Evolutionary conservation across 2,113 vertebrate genomes (phyloP).

Genomic region (Xiphophorus maculatus): DNA sequence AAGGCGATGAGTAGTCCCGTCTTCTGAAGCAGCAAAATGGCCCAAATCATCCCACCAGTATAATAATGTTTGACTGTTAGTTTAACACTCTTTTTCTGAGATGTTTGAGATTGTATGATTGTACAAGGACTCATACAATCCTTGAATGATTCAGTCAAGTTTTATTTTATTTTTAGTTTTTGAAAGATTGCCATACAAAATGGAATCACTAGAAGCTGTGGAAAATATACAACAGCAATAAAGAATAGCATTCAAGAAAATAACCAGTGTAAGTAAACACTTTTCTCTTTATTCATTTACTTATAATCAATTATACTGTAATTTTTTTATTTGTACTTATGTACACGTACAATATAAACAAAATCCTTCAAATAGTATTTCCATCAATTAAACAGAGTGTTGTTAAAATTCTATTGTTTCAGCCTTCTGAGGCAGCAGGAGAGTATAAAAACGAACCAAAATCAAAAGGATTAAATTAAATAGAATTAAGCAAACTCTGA

Average conservation of each 20-base stretch:
- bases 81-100: neutral
- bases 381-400: neutral
- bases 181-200: slow-evolving; percentile 61
- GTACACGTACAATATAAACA: neutral
- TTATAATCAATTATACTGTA: slow-evolving; percentile 18
- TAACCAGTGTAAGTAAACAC: slow-evolving; percentile 65
- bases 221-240: neutral
- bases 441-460: neutral
- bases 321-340: neutral
- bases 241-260: slow-evolving; percentile 66
- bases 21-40: neutral
- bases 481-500: too few relatives aligned
- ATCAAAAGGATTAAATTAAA: neutral
- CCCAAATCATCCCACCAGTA: neutral
- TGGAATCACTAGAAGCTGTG: slow-evolving; percentile 49
- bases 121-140: too few relatives aligned
- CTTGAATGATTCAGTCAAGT: slow-evolving; percentile 60
- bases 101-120: slow-evolving; percentile 27
- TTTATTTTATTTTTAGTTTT: slow-evolving; percentile 44
- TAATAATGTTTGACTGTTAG: neutral
- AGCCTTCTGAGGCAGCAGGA: neutral
- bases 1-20: too few relatives aligned
- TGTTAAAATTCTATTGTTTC: neutral
- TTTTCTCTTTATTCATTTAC: slow-evolving; percentile 52
- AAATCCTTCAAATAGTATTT: neutral